Evolutionary conservation across 1,140 invertebrate species (phyloP).

Genomic region (Anastrepha obliqua): DNA sequence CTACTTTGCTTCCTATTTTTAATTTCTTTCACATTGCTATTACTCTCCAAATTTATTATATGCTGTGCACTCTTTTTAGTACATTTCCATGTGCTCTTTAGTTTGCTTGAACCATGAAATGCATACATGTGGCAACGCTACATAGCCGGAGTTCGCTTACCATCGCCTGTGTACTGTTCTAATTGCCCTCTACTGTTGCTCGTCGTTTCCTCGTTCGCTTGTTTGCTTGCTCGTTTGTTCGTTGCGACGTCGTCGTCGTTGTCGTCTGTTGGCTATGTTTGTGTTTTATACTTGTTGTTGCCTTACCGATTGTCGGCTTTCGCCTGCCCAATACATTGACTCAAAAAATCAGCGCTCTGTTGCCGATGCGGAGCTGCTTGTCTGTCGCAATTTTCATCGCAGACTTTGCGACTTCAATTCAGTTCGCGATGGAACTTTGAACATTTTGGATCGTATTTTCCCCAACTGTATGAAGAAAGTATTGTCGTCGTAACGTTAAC

Average conservation of each 20-base stretch:
- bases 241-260: not conserved
- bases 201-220: not conserved
- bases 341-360: constrained; percentile 14
- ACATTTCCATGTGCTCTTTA: no score
- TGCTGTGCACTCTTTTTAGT: not conserved
- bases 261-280: not conserved
- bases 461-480: constrained; percentile 7
- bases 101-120: not conserved
- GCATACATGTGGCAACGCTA: not conserved
- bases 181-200: constrained; percentile 5
- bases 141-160: not conserved
- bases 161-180: not conserved
- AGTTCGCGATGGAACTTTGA: constrained; percentile 73
- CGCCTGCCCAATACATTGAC: constrained; percentile 40
- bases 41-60: not conserved
- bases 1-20: no score
- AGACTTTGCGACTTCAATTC: constrained; percentile 59
- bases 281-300: constrained; percentile 40
- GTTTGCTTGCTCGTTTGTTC: not conserved
- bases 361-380: constrained; percentile 21
- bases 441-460: constrained; percentile 67
- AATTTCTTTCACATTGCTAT: not conserved
- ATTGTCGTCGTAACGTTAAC: constrained; percentile 19
- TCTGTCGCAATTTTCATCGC: constrained; percentile 43
- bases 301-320: constrained; percentile 17